Percentiles rank a stretch among this genome's conserved stretches.
These are phyloP conservation scores for Morpho helenor DNA, from an alignment of 2,888 invertebrate species.

Conservation along the genomic window DNA sequence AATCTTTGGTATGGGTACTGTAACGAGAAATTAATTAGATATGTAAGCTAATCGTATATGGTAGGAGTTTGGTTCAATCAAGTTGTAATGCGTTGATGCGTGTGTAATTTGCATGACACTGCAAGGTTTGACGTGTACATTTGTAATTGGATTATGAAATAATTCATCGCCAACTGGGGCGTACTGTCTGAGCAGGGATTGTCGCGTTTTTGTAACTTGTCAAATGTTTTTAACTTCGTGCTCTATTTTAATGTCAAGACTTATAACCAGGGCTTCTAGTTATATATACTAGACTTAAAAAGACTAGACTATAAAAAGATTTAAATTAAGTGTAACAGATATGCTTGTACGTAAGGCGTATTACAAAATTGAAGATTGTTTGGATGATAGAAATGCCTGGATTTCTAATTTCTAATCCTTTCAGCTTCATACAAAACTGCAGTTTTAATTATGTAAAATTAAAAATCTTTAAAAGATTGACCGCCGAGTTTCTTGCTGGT, in stretches of 20 bases:
- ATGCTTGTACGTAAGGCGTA: too few relatives aligned
- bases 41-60: conserved; percentile 13
- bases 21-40: conserved; percentile 4
- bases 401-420: too few relatives aligned
- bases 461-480: too few relatives aligned
- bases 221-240: conserved; percentile 2
- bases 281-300: too few relatives aligned
- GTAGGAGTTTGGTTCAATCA: conserved; percentile 15
- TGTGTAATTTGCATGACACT: conserved; percentile 30
- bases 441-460: too few relatives aligned
- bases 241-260: conserved; percentile 3
- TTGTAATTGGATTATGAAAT: conserved; percentile 62
- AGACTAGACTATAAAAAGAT: too few relatives aligned
- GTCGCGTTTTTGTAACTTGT: conserved; percentile 19
- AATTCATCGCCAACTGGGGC: conserved; percentile 48
- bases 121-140: conserved; percentile 28
- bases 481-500: too few relatives aligned
- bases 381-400: too few relatives aligned
- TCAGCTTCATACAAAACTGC: too few relatives aligned
- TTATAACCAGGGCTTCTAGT: too few relatives aligned
- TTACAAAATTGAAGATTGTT: too few relatives aligned
- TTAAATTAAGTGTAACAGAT: too few relatives aligned
- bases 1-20: background rate
- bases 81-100: conserved; percentile 18
- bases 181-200: conserved; percentile 44